Percentiles rank a stretch among this genome's conserved stretches.
Evolutionary conservation across 2,888 invertebrate species (phyloP).

Genomic region (Pseudoips prasinana): DNA sequence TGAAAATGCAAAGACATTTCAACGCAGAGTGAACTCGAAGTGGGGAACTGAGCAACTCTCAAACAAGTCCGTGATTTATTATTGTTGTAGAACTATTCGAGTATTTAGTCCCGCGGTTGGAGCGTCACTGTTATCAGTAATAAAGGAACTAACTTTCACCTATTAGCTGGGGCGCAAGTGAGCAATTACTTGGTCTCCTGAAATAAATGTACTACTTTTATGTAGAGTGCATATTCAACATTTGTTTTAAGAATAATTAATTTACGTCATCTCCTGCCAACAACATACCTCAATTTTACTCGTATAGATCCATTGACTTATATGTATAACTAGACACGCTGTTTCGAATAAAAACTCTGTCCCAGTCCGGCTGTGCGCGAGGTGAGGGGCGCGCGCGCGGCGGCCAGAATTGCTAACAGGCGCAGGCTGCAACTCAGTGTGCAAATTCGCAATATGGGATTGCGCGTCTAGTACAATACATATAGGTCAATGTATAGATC

Average conservation of each 20-base stretch:
- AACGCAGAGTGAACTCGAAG: constrained; percentile 1
- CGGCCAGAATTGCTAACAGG: too few relatives aligned
- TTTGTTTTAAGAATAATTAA: too few relatives aligned
- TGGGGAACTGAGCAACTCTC: constrained; percentile 34
- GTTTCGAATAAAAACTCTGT: too few relatives aligned
- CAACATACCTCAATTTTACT: constrained; percentile 17
- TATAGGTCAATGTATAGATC: too few relatives aligned
- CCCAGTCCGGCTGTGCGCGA: too few relatives aligned
- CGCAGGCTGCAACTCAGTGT: too few relatives aligned
- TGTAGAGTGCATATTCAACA: too few relatives aligned
- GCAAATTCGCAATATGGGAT: too few relatives aligned
- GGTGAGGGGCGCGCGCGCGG: too few relatives aligned
- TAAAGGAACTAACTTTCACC: constrained; percentile 42
- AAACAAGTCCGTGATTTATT: constrained; percentile 65
- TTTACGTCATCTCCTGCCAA: constrained; percentile 3
- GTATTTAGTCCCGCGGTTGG: constrained; percentile 61
- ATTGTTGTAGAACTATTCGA: constrained; percentile 60
- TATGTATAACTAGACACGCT: too few relatives aligned
- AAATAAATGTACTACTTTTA: constrained; percentile 22
- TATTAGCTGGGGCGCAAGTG: constrained; percentile 42
- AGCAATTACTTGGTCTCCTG: constrained; percentile 40
- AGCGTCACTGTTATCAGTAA: constrained; percentile 58
- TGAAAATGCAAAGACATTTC: constrained; percentile 34
- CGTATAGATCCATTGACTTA: too few relatives aligned
- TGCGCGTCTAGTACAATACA: too few relatives aligned